phyloP scores from a whole-genome alignment of 2,797 vertebrate species.

The Microctenopoma lineatum region DNA sequence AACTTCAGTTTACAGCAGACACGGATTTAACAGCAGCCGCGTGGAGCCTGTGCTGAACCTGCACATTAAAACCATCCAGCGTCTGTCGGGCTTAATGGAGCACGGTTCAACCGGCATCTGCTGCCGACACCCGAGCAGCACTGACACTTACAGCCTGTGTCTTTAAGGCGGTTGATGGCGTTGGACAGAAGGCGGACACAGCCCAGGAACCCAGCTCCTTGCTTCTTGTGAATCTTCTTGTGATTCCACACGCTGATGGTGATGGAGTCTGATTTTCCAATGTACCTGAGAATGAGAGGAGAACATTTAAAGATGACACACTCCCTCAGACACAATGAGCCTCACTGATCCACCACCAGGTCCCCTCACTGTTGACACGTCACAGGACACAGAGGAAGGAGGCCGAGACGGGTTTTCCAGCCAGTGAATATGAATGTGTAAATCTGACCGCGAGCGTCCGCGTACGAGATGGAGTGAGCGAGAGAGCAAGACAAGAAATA shows the following conservation, averaged over 20 bases:
- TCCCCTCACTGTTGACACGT: constrained; percentile 30
- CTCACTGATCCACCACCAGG: constrained; percentile 1
- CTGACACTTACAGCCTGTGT: constrained; percentile 95
- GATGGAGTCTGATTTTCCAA: constrained; percentile 97
- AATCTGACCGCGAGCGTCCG: constrained; percentile 50
- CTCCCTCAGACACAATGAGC: neutral
- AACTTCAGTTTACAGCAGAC: too few species aligned
- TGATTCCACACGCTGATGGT: constrained; percentile 99
- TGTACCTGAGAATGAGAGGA: constrained; percentile 81
- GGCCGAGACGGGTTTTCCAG: constrained; percentile 56
- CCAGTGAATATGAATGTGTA: constrained; percentile 24
- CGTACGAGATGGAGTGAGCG: constrained; percentile 5
- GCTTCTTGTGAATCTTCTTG: constrained; percentile 99
- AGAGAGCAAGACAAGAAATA: too few species aligned
- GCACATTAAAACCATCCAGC: too few species aligned
- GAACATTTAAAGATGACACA: neutral
- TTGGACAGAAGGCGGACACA: constrained; percentile 98
- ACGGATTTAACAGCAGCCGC: too few species aligned
- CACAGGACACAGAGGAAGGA: constrained; percentile 21
- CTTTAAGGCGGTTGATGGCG: constrained; percentile 97
- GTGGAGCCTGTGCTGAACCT: too few species aligned
- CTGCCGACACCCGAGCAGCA: neutral
- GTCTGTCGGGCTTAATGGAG: too few species aligned
- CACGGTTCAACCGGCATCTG: too few species aligned
- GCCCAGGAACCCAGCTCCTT: constrained; percentile 97